phyloP scores from a whole-genome alignment of 2,113 vertebrate species.

The Aepyceros melampus region DNA sequence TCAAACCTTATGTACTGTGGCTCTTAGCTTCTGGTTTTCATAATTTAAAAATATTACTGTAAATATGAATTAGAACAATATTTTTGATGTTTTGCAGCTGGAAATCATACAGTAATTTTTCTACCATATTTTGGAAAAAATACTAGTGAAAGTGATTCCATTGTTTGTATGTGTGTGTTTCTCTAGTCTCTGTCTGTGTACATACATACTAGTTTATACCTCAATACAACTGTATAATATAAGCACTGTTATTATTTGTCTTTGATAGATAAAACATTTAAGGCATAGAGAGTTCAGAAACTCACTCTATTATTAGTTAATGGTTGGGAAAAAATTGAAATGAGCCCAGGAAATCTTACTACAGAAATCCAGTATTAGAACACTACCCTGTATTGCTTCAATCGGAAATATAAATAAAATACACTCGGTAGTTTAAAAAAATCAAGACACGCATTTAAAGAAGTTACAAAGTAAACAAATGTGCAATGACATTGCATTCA shows the following conservation, averaged over 20 bases:
- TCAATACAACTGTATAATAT: background rate
- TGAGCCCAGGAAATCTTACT: background rate
- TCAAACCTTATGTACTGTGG: background rate
- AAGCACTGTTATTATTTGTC: background rate
- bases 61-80: background rate
- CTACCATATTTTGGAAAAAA: background rate
- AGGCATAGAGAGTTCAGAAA: background rate
- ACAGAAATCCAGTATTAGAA: background rate
- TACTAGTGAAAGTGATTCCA: background rate
- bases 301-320: background rate
- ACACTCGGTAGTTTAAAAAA: background rate
- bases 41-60: background rate
- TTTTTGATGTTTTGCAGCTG: background rate
- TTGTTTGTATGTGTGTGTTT: background rate
- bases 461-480: background rate
- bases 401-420: background rate
- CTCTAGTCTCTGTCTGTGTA: background rate
- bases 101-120: background rate
- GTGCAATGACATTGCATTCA: background rate
- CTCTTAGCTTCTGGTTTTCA: background rate
- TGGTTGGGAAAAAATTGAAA: background rate
- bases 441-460: background rate
- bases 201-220: background rate
- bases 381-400: fast-evolving
- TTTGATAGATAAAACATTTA: background rate